Evolutionary conservation across 1,140 invertebrate genomes (phyloP).

Genomic region (Cydia strobilella): DNA sequence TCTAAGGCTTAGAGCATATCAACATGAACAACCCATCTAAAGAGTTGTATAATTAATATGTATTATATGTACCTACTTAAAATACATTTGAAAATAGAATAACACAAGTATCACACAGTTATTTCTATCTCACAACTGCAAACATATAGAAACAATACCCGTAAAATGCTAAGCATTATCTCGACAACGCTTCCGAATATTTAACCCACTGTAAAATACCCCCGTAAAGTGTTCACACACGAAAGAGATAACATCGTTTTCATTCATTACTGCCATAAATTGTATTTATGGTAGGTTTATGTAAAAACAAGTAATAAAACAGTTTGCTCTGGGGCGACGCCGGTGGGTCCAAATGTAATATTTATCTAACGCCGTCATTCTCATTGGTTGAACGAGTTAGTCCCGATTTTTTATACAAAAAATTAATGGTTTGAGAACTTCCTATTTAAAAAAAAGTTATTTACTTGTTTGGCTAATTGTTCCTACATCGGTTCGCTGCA

Average conservation of each 20-base stretch:
- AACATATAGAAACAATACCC: slow-evolving; percentile 8
- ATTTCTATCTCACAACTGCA: background rate
- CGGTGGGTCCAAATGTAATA: slow-evolving; percentile 4
- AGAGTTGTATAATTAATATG: too few species aligned
- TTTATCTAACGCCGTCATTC: background rate
- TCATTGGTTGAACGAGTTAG: background rate
- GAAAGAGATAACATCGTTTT: slow-evolving; percentile 26
- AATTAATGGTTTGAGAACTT: too few species aligned
- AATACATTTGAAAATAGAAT: background rate
- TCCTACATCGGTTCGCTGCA: too few species aligned
- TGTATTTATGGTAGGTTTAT: slow-evolving; percentile 32
- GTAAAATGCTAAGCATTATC: background rate
- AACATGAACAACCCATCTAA: too few species aligned
- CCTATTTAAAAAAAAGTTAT: too few species aligned
- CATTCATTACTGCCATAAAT: slow-evolving; percentile 29
- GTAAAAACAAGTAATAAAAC: slow-evolving; percentile 33
- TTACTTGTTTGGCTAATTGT: too few species aligned
- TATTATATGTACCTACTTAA: too few species aligned
- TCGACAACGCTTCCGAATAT: background rate
- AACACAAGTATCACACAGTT: background rate
- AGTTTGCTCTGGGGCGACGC: slow-evolving; percentile 18
- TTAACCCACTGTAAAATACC: slow-evolving; percentile 29
- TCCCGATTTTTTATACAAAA: too few species aligned
- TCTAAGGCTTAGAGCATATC: too few species aligned
- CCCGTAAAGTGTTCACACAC: slow-evolving; percentile 16